Base-by-base conservation (phyloP, 2,113 vertebrate genomes). In the Callocephalon fimbriatum region DNA sequence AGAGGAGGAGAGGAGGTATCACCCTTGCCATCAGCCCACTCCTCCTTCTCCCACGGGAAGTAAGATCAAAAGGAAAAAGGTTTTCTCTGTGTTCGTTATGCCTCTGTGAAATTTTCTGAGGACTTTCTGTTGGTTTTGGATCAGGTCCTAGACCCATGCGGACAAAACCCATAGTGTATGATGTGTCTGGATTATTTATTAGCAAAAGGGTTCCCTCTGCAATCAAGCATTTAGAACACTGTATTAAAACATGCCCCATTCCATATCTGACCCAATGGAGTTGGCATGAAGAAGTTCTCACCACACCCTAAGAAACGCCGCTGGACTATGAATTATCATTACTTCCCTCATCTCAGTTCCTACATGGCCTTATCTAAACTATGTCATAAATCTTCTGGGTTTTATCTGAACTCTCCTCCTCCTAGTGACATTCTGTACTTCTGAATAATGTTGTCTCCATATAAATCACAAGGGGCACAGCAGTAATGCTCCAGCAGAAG, bases 351-450 rank as follows among this genome's bases (percentile, higher is more conserved):
- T 74, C 79, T 73, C 76, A 29, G 78, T 47, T 95, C 87, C 74
- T 91, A 91, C 45, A 53, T 26, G 59, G 89, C 86, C 54, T 95
- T 95, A 94, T 93, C 94, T 96, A 93, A 97, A 95, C 79, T 62
- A 71, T 92, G 95, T 84, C 94, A 97, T 97, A 96, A 98, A 96
- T 96, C 93, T 93, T 90, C 81, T 48, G 73, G 62, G 62, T 76
- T 96, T 96, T 95, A 88, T 89, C 92, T 95, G 90, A 94, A 79
- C 86, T 82, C 45, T 94, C 79, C 93, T 89, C 47, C 92, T 95
- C 71, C 67, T 84, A 50, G 70, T 92, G 91, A 94, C 88, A 92
- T 75, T 93, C 83, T 94, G 75, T 95, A 93, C 80, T 90, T 58
- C 67, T 95, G 93, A 96, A 96, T 96, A 95, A 96, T 20, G 56